Evolutionary conservation across 2,888 invertebrate genomes (phyloP).

Genomic region (Lasioglossum vierecki): DNA sequence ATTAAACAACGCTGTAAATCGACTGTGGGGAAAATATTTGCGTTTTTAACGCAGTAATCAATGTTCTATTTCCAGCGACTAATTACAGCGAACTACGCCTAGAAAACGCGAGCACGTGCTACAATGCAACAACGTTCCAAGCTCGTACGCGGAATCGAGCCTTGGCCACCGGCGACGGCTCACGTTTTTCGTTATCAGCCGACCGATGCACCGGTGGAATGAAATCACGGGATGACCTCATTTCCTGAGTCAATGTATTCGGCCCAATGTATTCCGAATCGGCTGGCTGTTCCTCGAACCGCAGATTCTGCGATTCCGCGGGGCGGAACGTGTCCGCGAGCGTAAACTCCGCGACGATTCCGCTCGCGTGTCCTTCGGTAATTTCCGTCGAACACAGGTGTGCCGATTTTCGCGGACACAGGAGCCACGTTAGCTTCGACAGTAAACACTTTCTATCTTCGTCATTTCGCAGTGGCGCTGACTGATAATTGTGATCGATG

Average conservation of each 20-base stretch:
- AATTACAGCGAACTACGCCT: not conserved
- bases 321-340: constrained; percentile 65
- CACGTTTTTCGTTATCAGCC: constrained; percentile 65
- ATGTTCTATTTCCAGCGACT: not conserved
- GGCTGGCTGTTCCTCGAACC: constrained; percentile 57
- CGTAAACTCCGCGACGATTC: constrained; percentile 67
- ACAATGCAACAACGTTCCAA: constrained; percentile 48
- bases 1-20: not conserved
- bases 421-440: not conserved
- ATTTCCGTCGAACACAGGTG: constrained; percentile 48
- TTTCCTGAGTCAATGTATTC: constrained; percentile 69
- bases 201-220: constrained; percentile 65
- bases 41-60: not conserved
- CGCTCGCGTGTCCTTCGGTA: constrained; percentile 36
- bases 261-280: constrained; percentile 51
- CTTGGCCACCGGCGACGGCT: constrained; percentile 47
- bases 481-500: constrained; percentile 41
- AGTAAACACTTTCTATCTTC: not conserved
- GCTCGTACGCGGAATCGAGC: constrained; percentile 63
- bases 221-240: constrained; percentile 70
- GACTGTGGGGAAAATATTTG: too few relatives aligned
- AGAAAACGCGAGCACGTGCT: constrained; percentile 53
- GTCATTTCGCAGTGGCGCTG: not conserved
- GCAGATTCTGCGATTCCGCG: constrained; percentile 49
- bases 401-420: not conserved